These are phyloP conservation scores for Anas platyrhynchos DNA, from an alignment of 2,113 vertebrate species.

Conservation along the genomic window DNA sequence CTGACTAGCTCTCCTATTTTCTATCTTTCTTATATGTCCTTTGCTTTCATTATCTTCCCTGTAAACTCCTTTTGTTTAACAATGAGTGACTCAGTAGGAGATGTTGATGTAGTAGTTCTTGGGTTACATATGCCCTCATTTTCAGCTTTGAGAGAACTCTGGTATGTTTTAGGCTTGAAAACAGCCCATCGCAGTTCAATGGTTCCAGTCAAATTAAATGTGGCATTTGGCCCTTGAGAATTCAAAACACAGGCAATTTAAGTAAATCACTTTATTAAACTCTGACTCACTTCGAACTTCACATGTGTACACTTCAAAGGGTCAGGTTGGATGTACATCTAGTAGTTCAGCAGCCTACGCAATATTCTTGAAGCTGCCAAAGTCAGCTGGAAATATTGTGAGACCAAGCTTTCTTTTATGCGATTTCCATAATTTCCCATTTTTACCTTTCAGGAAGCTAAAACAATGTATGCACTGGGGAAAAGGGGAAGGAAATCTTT, in stretches of 20 bases:
- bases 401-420: neutral
- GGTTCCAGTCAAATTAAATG: conserved; percentile 25
- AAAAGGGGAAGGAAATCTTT: neutral
- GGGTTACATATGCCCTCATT: neutral
- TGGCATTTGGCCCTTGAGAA: neutral
- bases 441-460: neutral
- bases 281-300: conserved; percentile 15
- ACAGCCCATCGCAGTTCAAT: neutral
- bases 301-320: conserved; percentile 6
- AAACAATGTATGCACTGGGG: neutral
- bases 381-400: conserved; percentile 14
- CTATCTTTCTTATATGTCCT: neutral
- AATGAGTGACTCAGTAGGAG: neutral
- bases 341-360: neutral
- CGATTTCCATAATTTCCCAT: neutral
- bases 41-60: neutral
- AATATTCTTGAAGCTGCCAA: conserved; percentile 19
- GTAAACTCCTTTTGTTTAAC: conserved; percentile 3
- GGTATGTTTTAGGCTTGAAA: neutral
- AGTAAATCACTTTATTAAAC: conserved; percentile 37
- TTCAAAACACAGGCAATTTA: conserved; percentile 22
- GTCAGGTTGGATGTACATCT: neutral
- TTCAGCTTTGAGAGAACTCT: conserved; percentile 4
- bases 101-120: neutral
- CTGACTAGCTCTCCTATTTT: neutral